Evolutionary conservation across 2,113 vertebrate genomes (phyloP).

Genomic region (human (Homo sapiens)): DNA sequence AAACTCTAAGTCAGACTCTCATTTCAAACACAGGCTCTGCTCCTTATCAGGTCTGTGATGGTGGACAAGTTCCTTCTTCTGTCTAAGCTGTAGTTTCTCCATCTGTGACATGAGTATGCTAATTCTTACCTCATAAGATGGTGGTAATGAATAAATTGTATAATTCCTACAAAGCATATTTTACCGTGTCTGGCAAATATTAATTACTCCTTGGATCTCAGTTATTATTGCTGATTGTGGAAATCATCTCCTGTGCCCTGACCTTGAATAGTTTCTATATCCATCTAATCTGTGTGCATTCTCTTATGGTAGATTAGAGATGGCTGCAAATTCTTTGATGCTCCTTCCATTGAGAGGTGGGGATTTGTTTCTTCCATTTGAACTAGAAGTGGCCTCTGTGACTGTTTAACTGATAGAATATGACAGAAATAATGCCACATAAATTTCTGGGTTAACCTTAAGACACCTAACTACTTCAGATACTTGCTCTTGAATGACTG

Average conservation of each 20-base stretch:
- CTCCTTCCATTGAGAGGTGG: neutral
- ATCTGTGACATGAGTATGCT: too few relatives aligned
- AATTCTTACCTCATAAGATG: neutral
- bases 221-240: neutral
- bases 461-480: neutral
- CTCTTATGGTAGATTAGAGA: neutral
- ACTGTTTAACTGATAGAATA: neutral
- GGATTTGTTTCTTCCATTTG: neutral
- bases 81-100: neutral
- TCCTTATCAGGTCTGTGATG: neutral
- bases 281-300: neutral
- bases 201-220: neutral
- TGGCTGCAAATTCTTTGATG: neutral
- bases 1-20: neutral
- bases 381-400: neutral
- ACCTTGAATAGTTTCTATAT: neutral
- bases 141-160: neutral
- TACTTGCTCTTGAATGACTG: neutral
- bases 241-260: neutral
- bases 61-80: neutral
- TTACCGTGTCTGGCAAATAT: neutral
- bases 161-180: neutral
- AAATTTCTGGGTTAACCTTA: neutral
- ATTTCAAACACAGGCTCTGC: neutral
- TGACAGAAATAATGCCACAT: neutral